Conservation (phyloP, 2,113 vertebrate genomes). For the Clarias magur region DNA sequence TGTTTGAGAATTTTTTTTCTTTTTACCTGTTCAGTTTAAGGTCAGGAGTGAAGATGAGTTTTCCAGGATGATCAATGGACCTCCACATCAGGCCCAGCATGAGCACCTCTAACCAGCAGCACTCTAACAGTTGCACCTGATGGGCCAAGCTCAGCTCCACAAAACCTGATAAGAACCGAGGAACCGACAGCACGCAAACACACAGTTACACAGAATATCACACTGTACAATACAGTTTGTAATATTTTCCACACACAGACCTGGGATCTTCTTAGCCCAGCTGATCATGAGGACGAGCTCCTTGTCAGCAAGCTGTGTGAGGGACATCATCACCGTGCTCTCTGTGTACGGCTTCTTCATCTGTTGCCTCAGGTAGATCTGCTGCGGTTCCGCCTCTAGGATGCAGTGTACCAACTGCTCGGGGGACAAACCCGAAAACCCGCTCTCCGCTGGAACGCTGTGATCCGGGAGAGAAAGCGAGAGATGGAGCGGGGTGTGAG, state of each 20-base stretch:
- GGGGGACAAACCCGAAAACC: constrained; percentile 71
- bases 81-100: constrained; percentile 99
- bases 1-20: too few relatives aligned
- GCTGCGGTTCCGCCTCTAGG: constrained; percentile 89
- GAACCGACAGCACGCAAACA: background rate
- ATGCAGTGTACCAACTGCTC: constrained; percentile 89
- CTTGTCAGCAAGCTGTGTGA: constrained; percentile 94
- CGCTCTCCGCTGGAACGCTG: constrained; percentile 55
- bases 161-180: constrained; percentile 75
- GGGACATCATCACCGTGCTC: constrained; percentile 95
- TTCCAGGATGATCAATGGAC: constrained; percentile 91
- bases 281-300: constrained; percentile 96
- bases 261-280: constrained; percentile 98
- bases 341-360: constrained; percentile 89
- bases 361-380: constrained; percentile 84
- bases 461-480: constrained; percentile 22
- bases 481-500: constrained; percentile 60
- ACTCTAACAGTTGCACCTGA: constrained; percentile 93
- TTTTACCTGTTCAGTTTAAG: constrained; percentile 88
- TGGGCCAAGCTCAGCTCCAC: constrained; percentile 87
- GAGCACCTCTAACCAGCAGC: constrained; percentile 95
- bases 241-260: constrained; percentile 57
- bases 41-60: constrained; percentile 94
- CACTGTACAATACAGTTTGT: background rate
- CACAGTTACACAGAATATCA: background rate